Evolutionary conservation across 1,140 invertebrate species (phyloP), one percentile per base, ranked within the genome.

Genomic region (Polypedilum pembai): DNA sequence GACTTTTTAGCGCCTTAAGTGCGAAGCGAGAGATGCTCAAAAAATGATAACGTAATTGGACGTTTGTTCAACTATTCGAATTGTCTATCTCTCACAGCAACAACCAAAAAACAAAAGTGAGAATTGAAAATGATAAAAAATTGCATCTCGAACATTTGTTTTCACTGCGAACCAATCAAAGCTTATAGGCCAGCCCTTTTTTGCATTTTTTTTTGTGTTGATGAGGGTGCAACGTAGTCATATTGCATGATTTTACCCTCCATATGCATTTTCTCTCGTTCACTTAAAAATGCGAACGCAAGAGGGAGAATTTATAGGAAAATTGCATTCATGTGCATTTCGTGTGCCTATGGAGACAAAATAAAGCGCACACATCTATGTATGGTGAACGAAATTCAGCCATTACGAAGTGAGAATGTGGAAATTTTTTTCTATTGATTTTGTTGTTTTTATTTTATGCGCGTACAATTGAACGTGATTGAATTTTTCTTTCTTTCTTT

Each of bases 1-100:
- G 65, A 69, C 65, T 69, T 21, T 69, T 69, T 69, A 69, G 65
- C 65, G 65, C 65, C 65, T 69, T 69, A 69, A 18, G 18, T 56
- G 45, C 45, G 24, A 56, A 56, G 3, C 10, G 45, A 15, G 3
- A 56, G 65, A 69, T 69, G n/a, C 17, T 18, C 7, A 20, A 69
- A 18, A 69, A 69, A 20, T 69, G 65, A 69, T 69, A 69, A 18
- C 17, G 65, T 69, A 69, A 69, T 69, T 69, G 65, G 65, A 69
- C 17, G 15, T 21, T 69, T 10, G 5, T 33, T 33, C 24, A 33
- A 33, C 24, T 33, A 33, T 33, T 33, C 24, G 24, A n/a, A 33
- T 33, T 33, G 24, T 33, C 24, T 33, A 33, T 33, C 24, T 33
- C 24, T 3, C 24, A 33, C 1, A 33, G 5, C 1, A 33, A 33